These are phyloP conservation scores for Egretta garzetta DNA, from an alignment of 2,113 vertebrate genomes.

Conservation along the genomic window DNA sequence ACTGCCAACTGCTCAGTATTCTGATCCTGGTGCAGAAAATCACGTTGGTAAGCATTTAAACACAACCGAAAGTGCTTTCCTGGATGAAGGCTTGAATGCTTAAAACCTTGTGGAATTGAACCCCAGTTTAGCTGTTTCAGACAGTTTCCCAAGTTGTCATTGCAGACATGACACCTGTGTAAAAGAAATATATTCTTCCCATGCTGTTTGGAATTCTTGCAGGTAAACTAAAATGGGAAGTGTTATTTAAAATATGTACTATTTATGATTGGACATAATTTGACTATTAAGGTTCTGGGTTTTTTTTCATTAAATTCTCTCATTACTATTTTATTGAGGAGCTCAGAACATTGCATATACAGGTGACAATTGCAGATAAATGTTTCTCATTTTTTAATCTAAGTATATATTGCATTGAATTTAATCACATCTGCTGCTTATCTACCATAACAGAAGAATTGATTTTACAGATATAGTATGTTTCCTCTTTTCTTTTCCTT, in stretches of 20 bases:
- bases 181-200: background rate
- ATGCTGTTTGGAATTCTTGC: background rate
- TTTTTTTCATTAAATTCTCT: background rate
- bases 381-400: background rate
- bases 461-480: background rate
- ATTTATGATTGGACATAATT: background rate
- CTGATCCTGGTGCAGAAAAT: background rate
- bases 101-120: background rate
- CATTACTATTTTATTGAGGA: background rate
- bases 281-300: background rate
- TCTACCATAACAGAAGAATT: background rate
- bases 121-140: background rate
- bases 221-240: background rate
- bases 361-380: background rate
- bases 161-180: background rate
- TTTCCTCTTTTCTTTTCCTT: background rate
- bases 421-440: background rate
- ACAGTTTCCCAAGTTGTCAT: background rate
- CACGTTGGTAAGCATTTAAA: background rate
- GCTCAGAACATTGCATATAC: background rate
- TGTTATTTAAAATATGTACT: background rate
- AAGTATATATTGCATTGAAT: background rate
- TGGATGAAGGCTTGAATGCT: background rate
- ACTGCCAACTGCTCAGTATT: background rate
- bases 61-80: background rate